These are phyloP conservation scores for Diplazon laetatorius DNA, from an alignment of 2,888 invertebrate genomes.

Conservation along the genomic window DNA sequence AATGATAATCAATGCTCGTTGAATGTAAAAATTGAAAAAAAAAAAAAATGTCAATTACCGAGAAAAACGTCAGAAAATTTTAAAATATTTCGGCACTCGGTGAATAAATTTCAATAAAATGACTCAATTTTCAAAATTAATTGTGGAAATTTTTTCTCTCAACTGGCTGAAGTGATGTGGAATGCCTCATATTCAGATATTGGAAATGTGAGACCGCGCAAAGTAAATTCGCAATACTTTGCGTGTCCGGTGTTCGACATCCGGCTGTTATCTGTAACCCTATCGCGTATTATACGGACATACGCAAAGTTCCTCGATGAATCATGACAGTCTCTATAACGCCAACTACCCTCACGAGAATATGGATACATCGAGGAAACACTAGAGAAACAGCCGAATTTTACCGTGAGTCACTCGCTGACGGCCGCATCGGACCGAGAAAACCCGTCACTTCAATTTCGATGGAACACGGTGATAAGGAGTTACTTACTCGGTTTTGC, in stretches of 20 bases:
- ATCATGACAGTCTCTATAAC: constrained; percentile 58
- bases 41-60: no score
- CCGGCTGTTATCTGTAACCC: constrained; percentile 36
- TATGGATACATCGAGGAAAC: constrained; percentile 35
- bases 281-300: constrained; percentile 32
- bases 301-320: constrained; percentile 61
- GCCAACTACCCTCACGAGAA: constrained; percentile 2
- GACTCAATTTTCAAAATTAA: no score
- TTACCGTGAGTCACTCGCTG: constrained; percentile 61
- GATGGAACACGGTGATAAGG: constrained; percentile 66
- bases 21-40: no score
- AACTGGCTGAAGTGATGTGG: no score
- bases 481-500: constrained; percentile 56
- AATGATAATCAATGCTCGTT: no score
- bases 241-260: constrained; percentile 42
- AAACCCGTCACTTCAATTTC: constrained; percentile 67
- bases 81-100: no score
- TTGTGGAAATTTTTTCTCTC: no score
- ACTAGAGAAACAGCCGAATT: constrained; percentile 55
- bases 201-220: constrained; percentile 11
- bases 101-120: no score
- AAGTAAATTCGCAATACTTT: constrained; percentile 18
- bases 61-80: no score
- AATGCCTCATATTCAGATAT: constrained; percentile 19
- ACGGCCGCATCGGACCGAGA: constrained; percentile 63